These are phyloP conservation scores for Rhegmatorhina hoffmannsi DNA, from an alignment of 2,113 vertebrate genomes.

Conservation along the genomic window DNA sequence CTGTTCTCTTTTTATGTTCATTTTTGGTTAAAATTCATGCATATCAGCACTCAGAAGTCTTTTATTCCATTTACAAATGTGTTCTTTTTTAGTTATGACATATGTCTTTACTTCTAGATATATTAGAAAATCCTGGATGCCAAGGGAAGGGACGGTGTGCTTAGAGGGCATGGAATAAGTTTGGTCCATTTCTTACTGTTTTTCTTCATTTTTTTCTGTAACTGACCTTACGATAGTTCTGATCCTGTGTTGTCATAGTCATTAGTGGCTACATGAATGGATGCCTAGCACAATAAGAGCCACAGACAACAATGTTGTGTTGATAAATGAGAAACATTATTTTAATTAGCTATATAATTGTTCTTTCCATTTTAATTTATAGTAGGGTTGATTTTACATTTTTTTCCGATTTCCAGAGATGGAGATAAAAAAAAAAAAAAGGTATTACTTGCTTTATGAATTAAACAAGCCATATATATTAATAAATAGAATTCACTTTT, in stretches of 20 bases:
- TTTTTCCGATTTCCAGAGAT: not conserved
- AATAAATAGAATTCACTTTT: not conserved
- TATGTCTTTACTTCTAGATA: not conserved
- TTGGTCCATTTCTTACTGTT: not conserved
- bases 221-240: not conserved
- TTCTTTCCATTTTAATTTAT: not conserved
- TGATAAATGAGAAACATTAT: not conserved
- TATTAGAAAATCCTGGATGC: not conserved
- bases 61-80: not conserved
- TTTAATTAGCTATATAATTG: not conserved
- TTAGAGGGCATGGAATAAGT: not conserved
- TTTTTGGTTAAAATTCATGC: not conserved
- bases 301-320: not conserved
- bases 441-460: not conserved
- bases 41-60: not conserved
- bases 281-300: not conserved
- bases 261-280: not conserved
- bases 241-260: not conserved
- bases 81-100: not conserved
- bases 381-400: not conserved
- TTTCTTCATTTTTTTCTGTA: not conserved
- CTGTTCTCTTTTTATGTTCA: not conserved
- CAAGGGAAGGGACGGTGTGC: not conserved
- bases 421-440: accelerated
- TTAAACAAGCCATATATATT: not conserved